A percentile compares a stretch with the other conserved stretches of the same genome.
Conservation (phyloP, 2,888 invertebrate species). For the Tetragonisca angustula region DNA sequence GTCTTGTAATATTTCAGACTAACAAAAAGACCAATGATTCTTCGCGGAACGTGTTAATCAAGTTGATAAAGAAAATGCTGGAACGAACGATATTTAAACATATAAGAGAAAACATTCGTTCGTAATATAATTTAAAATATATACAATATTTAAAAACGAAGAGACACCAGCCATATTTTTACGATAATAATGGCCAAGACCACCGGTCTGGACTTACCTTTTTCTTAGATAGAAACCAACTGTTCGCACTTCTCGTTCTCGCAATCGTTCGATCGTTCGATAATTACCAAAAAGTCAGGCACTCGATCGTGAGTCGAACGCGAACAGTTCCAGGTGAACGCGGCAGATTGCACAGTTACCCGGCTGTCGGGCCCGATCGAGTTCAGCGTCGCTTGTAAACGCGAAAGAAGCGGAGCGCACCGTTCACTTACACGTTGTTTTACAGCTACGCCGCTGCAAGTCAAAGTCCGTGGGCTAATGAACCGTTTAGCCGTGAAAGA, state of each 20-base stretch:
- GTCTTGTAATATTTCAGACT: too few species aligned
- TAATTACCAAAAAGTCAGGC: not conserved
- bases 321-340: not conserved
- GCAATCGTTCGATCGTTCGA: too few species aligned
- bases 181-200: too few species aligned
- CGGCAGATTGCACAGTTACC: not conserved
- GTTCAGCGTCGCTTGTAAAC: not conserved
- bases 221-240: not conserved
- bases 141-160: too few species aligned
- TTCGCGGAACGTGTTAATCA: too few species aligned
- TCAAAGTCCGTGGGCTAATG: constrained; percentile 31
- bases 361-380: not conserved
- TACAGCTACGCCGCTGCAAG: constrained; percentile 8
- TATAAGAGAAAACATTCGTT: too few species aligned
- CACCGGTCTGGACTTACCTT: too few species aligned
- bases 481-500: constrained; percentile 29
- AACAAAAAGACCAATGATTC: too few species aligned
- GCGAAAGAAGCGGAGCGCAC: not conserved
- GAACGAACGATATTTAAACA: too few species aligned
- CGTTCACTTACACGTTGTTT: constrained; percentile 23
- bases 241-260: not conserved
- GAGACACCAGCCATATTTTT: too few species aligned
- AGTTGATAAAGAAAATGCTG: not conserved
- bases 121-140: too few species aligned
- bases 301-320: too few species aligned